Percentiles rank a stretch among this genome's conserved stretches.
phyloP scores from a whole-genome alignment of 2,888 invertebrate genomes.

The Adela reaumurella region DNA sequence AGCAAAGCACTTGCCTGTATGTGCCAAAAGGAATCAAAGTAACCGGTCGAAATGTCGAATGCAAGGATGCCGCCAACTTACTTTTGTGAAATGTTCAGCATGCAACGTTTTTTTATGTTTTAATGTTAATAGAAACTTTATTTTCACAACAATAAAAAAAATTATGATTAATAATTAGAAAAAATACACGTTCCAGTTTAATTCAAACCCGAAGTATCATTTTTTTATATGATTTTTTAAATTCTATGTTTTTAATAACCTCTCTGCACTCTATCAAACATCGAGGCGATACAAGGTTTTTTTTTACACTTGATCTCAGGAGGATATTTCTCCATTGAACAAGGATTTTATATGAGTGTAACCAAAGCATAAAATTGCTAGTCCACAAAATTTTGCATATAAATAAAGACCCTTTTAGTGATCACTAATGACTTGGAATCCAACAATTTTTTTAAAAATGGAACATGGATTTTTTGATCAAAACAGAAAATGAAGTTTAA shows the following conservation, averaged over 20 bases:
- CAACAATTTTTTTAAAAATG: too few species aligned
- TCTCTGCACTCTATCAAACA: background rate
- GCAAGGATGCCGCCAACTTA: background rate
- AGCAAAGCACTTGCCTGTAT: conserved; percentile 1
- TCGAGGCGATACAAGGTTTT: background rate
- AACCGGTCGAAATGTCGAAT: background rate
- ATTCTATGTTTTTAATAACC: background rate
- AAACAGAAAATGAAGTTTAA: too few species aligned
- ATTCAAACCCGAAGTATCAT: background rate
- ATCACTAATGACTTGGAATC: too few species aligned
- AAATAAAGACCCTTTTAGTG: too few species aligned
- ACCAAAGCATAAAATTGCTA: too few species aligned
- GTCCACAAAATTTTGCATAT: too few species aligned
- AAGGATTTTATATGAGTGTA: too few species aligned
- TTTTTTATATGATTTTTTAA: background rate
- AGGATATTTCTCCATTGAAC: background rate
- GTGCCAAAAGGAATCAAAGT: conserved; percentile 1
- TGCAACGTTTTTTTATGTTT: conserved; percentile 1
- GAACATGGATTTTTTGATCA: too few species aligned
- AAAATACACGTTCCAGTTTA: background rate
- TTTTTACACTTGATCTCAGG: background rate
- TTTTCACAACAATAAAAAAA: background rate
- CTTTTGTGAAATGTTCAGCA: background rate
- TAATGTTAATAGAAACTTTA: conserved; percentile 1
- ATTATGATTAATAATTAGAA: background rate